These are phyloP conservation scores for Tragelaphus buxtoni DNA, from an alignment of 2,113 vertebrate species.

Conservation along the genomic window DNA sequence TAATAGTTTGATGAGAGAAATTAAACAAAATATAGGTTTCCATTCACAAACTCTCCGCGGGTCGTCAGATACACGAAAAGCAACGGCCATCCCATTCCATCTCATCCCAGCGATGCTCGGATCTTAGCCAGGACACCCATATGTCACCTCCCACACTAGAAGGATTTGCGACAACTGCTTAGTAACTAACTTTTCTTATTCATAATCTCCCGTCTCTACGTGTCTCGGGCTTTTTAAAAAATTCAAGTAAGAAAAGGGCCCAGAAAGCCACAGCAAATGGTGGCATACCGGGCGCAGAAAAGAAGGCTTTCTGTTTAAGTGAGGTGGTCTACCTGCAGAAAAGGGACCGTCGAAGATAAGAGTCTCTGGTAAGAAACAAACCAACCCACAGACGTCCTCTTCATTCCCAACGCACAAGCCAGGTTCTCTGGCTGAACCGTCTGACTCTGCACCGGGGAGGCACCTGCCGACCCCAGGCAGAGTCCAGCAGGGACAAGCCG, in stretches of 20 bases:
- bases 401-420: neutral
- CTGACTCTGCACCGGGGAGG: neutral
- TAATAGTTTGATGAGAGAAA: neutral
- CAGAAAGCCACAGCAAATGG: neutral
- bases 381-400: neutral
- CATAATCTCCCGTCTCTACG: fast-evolving
- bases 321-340: neutral
- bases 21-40: neutral
- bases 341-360: neutral
- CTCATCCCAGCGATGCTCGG: neutral
- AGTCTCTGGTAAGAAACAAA: neutral
- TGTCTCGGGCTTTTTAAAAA: neutral
- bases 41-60: neutral
- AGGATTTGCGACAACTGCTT: neutral
- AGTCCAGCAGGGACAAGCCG: neutral
- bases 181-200: neutral
- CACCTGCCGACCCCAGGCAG: neutral
- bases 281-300: neutral
- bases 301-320: too few relatives aligned
- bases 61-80: neutral
- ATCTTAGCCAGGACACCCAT: neutral
- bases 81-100: neutral
- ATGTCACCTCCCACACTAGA: neutral
- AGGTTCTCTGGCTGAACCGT: neutral
- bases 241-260: neutral